Evolutionary conservation across 2,888 invertebrate genomes (phyloP).

Genomic region (Chymomyza caudatula): DNA sequence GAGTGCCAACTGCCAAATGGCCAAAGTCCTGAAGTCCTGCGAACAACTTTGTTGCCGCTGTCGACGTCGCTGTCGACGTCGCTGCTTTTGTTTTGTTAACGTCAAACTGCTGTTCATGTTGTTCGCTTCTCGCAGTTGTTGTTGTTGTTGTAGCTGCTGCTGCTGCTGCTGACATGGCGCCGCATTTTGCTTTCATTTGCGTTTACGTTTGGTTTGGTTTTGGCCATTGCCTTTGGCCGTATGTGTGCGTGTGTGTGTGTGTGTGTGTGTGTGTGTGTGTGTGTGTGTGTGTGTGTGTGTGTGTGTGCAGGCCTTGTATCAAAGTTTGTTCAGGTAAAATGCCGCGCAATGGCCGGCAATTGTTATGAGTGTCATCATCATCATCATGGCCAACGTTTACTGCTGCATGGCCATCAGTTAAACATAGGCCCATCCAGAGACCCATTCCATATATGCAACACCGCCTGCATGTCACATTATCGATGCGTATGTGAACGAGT

Average conservation of each 20-base stretch:
- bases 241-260: not conserved
- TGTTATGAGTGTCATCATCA: constrained; percentile 70
- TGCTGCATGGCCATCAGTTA: constrained; percentile 22
- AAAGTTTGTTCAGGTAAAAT: constrained; percentile 72
- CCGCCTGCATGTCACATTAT: constrained; percentile 41
- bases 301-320: constrained; percentile 45
- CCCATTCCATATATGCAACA: not conserved
- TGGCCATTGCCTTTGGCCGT: constrained; percentile 56
- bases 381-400: constrained; percentile 15
- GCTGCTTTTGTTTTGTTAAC: constrained; percentile 58
- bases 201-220: constrained; percentile 46
- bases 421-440: constrained; percentile 36
- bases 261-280: not conserved
- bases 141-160: constrained; percentile 28
- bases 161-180: constrained; percentile 42
- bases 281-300: not conserved
- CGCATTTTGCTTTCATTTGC: constrained; percentile 65
- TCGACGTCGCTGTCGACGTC: not conserved
- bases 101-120: constrained; percentile 21
- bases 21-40: constrained; percentile 14
- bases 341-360: constrained; percentile 41
- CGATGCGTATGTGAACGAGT: constrained; percentile 42
- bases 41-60: not conserved
- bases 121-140: constrained; percentile 21
- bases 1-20: constrained; percentile 62